Evolutionary conservation across 2,113 vertebrate genomes (phyloP), one percentile per base, ranked within the genome.

Genomic region (Cyprinodon tularosa): DNA sequence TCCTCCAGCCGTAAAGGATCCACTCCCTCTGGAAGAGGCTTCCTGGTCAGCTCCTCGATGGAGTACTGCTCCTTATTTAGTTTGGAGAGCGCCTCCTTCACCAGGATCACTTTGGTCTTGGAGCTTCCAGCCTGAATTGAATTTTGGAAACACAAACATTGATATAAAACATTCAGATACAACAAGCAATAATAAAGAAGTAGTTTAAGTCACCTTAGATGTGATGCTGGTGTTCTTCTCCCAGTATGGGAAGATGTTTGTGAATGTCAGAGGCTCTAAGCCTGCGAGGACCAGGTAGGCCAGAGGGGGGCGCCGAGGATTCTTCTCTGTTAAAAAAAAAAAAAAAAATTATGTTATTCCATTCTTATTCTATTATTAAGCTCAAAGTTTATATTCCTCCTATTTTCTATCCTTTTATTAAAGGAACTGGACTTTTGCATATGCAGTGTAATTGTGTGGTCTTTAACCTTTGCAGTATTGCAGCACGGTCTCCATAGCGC

Each of bases 191-290:
- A n/a, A 22, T 12, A 13, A n/a, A 42, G 39, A 3, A 40, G 5
- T 4, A 50, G 44, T 7, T 60, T 47, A 3, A 50, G 59, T 5
- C 63, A 94, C 94, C 91, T 89, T 83, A 68, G 90, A 72, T 37
- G 68, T n/a, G 38, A 91, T 37, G 62, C 40, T 89, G 47, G 87
- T 12, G 66, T 94, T 86, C 66, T 84, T 92, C 81, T 94, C 89
- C 95, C 95, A 96, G 83, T 91, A 90, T 0, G 95, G 95, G 77
- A 96, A 96, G 76, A 95, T 94, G 88, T 94, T 96, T 57, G 94
- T 95, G 82, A 96, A 96, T 3, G 94, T 96, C 53, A 95, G 91
- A 0, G 95, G 95, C 77, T 96, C 95, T 20, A 85, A 90, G 72
- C 94, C 95, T 63, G 94, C 94, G 15, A 90, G 80, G 82, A 94